Conservation (phyloP, 2,888 invertebrate species). For the Pinctada fucata region DNA sequence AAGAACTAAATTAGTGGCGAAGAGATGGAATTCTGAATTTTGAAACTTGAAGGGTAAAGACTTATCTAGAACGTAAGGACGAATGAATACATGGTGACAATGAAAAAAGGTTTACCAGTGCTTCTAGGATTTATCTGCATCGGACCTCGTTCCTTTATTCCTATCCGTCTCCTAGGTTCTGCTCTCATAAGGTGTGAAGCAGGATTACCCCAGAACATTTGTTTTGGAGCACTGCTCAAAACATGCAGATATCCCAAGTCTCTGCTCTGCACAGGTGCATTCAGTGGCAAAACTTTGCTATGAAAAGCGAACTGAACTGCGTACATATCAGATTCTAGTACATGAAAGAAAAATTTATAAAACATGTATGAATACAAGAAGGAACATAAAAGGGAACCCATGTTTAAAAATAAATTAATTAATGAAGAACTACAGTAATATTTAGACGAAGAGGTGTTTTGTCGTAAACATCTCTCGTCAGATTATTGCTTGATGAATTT, state of each 20-base stretch:
- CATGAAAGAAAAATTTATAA: neutral
- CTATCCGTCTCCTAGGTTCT: neutral
- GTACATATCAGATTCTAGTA: conserved; percentile 17
- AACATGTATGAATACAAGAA: neutral
- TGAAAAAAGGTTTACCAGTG: neutral
- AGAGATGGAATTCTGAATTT: too few species aligned
- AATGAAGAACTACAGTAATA: too few species aligned
- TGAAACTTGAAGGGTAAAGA: too few species aligned
- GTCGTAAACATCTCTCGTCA: too few species aligned
- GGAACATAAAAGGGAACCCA: too few species aligned
- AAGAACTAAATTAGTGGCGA: too few species aligned
- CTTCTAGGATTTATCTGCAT: neutral
- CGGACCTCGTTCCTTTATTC: conserved; percentile 19
- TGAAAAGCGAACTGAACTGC: conserved; percentile 27
- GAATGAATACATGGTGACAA: too few species aligned
- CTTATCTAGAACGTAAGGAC: too few species aligned
- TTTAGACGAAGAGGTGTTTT: too few species aligned
- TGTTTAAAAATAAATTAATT: too few species aligned
- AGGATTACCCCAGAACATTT: conserved; percentile 23
- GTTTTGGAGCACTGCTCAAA: conserved; percentile 13
- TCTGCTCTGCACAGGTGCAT: neutral
- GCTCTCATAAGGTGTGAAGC: conserved; percentile 18
- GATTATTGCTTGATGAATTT: too few species aligned
- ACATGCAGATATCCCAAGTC: conserved; percentile 22
- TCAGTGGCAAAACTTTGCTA: conserved; percentile 3